phyloP scores from a whole-genome alignment of 2,113 vertebrate species.

The Vireo altiloquus region DNA sequence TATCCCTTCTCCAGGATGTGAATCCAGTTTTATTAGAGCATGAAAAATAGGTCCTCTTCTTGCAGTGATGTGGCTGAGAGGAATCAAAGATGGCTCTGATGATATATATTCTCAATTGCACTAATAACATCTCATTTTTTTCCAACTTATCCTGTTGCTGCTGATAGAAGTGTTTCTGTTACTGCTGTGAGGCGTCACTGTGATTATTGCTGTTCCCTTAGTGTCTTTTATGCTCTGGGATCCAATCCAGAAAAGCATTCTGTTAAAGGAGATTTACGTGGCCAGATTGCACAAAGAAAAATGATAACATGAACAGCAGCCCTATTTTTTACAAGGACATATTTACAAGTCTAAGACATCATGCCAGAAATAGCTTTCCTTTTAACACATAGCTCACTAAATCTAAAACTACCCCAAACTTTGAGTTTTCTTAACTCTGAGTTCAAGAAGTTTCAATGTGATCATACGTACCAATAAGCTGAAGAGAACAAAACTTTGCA shows the following conservation, averaged over 20 bases:
- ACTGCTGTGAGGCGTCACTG: conserved; percentile 17
- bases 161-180: conserved; percentile 34
- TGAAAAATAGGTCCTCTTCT: background rate
- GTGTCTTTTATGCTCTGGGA: conserved; percentile 61
- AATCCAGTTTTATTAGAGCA: background rate
- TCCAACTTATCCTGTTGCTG: background rate
- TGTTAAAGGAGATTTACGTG: conserved; percentile 46
- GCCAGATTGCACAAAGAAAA: conserved; percentile 41
- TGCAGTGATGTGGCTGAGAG: background rate
- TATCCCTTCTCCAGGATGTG: background rate
- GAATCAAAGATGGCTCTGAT: conserved; percentile 3
- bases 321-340: conserved; percentile 11
- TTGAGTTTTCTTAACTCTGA: background rate
- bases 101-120: conserved; percentile 18
- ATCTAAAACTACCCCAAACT: background rate
- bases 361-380: background rate
- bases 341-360: background rate
- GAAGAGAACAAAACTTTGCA: background rate
- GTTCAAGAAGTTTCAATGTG: background rate
- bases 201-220: conserved; percentile 33
- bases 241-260: conserved; percentile 44
- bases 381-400: background rate
- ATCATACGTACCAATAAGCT: background rate
- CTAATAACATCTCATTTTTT: conserved; percentile 23
- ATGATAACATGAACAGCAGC: background rate